Evolutionary conservation across 2,113 vertebrate species (phyloP).

Genomic region (Chamaetylas fuelleborni): DNA sequence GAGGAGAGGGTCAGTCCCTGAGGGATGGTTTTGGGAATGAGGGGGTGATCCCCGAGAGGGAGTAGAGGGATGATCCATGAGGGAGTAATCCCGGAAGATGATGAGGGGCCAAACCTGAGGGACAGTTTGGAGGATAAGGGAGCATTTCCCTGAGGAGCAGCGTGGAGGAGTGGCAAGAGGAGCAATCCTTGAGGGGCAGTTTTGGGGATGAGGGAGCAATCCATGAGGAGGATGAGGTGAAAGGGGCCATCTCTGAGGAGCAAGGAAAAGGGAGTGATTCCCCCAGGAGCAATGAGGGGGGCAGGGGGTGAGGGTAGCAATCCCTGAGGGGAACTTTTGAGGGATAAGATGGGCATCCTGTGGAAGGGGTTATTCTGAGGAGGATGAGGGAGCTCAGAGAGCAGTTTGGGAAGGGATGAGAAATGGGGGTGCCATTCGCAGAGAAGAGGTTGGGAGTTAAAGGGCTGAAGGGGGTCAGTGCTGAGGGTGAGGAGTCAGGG

Average conservation of each 20-base stretch:
- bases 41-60: too few species aligned
- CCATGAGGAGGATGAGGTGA: neutral
- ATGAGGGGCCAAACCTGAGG: neutral
- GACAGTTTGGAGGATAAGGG: neutral
- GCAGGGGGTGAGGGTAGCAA: neutral
- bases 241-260: neutral
- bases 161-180: fast-evolving
- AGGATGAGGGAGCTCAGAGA: neutral
- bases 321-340: neutral
- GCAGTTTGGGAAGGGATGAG: neutral
- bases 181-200: neutral
- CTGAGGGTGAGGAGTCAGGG: neutral
- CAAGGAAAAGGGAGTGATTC: neutral
- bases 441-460: neutral
- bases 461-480: neutral
- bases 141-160: neutral
- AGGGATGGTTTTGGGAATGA: neutral
- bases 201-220: neutral
- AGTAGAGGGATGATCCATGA: neutral
- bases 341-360: neutral
- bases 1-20: neutral
- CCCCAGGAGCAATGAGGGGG: neutral
- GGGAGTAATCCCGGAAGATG: neutral
- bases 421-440: neutral
- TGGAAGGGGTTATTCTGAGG: neutral